Evolutionary conservation across 2,797 vertebrate genomes (phyloP), one percentile per base, ranked within the genome.

Genomic region (Sternotherus odoratus): DNA sequence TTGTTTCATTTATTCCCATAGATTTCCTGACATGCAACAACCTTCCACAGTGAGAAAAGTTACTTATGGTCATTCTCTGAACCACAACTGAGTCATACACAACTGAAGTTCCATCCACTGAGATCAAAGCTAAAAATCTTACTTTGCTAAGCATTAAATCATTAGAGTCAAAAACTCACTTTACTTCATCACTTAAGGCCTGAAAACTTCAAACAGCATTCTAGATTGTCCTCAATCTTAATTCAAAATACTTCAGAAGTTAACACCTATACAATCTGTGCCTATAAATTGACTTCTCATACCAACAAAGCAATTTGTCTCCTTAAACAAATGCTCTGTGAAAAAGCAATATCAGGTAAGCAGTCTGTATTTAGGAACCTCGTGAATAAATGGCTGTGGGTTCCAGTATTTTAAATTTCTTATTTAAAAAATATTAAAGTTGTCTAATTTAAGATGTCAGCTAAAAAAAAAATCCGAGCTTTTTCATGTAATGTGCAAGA

Each of bases 51-150:
- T 33, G 11, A 48, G 54, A 63, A 12, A 49, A 91, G 21, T 87
- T 90, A 90, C 86, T 82, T 86, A 95, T 4, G 1, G 3, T 74
- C 77, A 57, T 6, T 66, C 15, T 90, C 36, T 82, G 72, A 96
- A 93, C 92, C 95, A 95, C 56, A 88, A 75, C 33, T 90, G 85
- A 97, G 79, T 95, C 87, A 74, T 4, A 84, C 3, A 82, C 1
- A 4, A 91, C 60, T 48, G 39, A 83, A 85, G 24, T 89, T 93
- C 56, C 79, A 95, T 5, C 46, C 15, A 28, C 26, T 80, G 86
- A 87, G 83, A 96, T 95, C 91, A 94, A 94, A 96, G 93, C 83
- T 91, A 94, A 93, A 39, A 96, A 92, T 94, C 93, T 89, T 85
- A 82, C 69, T 86, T 91, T 80, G 33, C 86, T 91, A 48, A 92